Conservation (phyloP, 2,113 vertebrate species). For the Tupaia chinensis region DNA sequence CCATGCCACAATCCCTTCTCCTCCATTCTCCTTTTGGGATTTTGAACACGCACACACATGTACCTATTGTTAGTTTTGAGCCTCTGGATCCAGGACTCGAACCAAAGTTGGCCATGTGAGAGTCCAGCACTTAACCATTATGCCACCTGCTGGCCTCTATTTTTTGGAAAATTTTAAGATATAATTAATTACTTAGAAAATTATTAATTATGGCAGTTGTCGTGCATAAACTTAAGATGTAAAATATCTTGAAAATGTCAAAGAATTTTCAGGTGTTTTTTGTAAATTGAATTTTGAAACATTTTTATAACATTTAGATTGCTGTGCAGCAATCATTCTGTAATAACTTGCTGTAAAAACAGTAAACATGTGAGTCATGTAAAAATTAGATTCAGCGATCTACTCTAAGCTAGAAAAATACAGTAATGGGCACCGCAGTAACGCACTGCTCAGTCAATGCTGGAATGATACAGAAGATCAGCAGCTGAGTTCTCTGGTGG, state of each 20-base stretch:
- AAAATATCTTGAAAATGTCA: slow-evolving; percentile 48
- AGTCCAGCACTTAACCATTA: too few relatives aligned
- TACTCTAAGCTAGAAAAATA: slow-evolving; percentile 36
- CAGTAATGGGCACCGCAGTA: too few relatives aligned
- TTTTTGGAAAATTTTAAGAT: slow-evolving; percentile 47
- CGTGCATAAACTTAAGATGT: slow-evolving; percentile 51
- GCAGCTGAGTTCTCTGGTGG: too few relatives aligned
- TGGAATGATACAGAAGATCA: too few relatives aligned
- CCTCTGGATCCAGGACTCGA: too few relatives aligned
- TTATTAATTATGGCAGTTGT: slow-evolving; percentile 67
- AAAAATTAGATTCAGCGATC: slow-evolving; percentile 63
- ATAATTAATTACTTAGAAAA: slow-evolving; percentile 58
- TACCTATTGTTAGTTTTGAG: too few relatives aligned
- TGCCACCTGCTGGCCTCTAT: too few relatives aligned
- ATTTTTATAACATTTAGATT: slow-evolving; percentile 60
- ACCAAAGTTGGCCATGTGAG: too few relatives aligned
- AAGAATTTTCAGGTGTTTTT: slow-evolving; percentile 60
- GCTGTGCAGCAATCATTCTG: slow-evolving; percentile 41
- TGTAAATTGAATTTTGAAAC: slow-evolving; percentile 63
- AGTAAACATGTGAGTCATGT: slow-evolving; percentile 56
- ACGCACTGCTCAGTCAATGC: too few relatives aligned
- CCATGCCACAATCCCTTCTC: too few relatives aligned
- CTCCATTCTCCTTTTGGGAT: too few relatives aligned
- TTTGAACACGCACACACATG: too few relatives aligned
- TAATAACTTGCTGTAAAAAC: slow-evolving; percentile 45